Conservation (phyloP, 2,113 vertebrate genomes). For the Pelodiscus sinensis region DNA sequence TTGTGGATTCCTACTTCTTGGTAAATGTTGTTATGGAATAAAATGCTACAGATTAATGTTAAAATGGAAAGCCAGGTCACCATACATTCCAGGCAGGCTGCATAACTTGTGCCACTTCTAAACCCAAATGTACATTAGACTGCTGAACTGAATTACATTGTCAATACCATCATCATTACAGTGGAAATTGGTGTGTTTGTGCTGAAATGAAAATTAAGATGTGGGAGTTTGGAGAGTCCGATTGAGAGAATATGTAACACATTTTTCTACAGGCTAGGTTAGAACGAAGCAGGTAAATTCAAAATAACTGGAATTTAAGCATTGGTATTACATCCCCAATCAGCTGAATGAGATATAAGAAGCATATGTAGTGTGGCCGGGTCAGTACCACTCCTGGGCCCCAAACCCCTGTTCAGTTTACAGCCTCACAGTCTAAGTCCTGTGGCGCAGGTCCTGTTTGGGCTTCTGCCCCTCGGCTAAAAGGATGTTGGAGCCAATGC, state of each 20-base stretch:
- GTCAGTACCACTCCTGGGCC: too few relatives aligned
- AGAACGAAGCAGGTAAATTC: not conserved
- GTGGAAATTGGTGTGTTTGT: not conserved
- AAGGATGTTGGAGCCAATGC: too few relatives aligned
- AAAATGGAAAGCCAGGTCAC: not conserved
- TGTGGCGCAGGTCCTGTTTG: too few relatives aligned
- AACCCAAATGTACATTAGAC: not conserved
- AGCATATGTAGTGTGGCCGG: not conserved
- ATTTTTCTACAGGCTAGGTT: not conserved
- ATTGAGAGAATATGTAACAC: fast-evolving
- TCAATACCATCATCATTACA: not conserved
- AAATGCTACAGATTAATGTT: not conserved
- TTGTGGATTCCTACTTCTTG: not conserved
- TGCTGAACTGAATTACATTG: not conserved
- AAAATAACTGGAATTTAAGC: not conserved
- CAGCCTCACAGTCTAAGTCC: too few relatives aligned
- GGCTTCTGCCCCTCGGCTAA: too few relatives aligned
- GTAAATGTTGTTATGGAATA: not conserved
- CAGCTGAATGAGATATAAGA: too few relatives aligned
- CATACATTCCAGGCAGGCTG: not conserved
- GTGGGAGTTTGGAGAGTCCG: not conserved
- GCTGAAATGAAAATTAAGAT: not conserved
- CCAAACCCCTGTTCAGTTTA: too few relatives aligned
- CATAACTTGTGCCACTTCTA: not conserved
- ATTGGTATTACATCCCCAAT: not conserved